Base-by-base conservation (phyloP, 2,113 vertebrate genomes). In the Leptosomus discolor region DNA sequence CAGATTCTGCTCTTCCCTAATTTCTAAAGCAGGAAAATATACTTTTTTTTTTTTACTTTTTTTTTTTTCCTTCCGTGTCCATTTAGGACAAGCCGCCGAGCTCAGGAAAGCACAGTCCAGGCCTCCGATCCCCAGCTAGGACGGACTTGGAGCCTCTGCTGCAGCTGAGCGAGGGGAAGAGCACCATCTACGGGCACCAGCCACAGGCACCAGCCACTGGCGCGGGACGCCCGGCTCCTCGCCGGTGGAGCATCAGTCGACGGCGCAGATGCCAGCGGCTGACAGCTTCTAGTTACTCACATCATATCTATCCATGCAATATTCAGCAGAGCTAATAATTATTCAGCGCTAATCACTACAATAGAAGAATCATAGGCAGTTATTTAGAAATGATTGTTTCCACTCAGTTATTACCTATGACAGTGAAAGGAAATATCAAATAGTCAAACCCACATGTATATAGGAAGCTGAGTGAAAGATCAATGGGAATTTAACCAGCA, bases 321-420 rank as follows among this genome's bases (percentile, higher is more conserved):
- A 78, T 70, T 43, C 97, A 14, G 71, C 48, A 37, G 91, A 96
- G 93, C 87, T 97, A 70, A 94, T 97, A 97, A 98, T 98, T 97
- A 98, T 97, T 93, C 94, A 93, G 76, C 94, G 57, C 97, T 98
- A 98, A 98, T 98, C 97, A 96, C 51, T 82, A 94, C 97, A 97
- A 94, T 95, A 97, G 96, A 95, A 81, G 95, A 93, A 94, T 94
- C 95, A 90, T 34, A 97, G 96, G 91, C 96, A 77, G 68, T 95
- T 97, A 97, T 97, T 98, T 98, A 88, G 96, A 95, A 97, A 97
- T 96, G 96, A 98, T 97, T 75, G 83, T 95, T 97, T 98, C 90
- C 92, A 80, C 95, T 97, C 97, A 53, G 57, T 97, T 98, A 96
- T 91, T 96, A 92, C 96, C 92, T 90, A 54, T 85, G 96, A 97